A percentile compares a stretch with the other conserved stretches of the same genome.
Conservation (phyloP, 2,113 vertebrate genomes). For the Poecilia latipinna region DNA sequence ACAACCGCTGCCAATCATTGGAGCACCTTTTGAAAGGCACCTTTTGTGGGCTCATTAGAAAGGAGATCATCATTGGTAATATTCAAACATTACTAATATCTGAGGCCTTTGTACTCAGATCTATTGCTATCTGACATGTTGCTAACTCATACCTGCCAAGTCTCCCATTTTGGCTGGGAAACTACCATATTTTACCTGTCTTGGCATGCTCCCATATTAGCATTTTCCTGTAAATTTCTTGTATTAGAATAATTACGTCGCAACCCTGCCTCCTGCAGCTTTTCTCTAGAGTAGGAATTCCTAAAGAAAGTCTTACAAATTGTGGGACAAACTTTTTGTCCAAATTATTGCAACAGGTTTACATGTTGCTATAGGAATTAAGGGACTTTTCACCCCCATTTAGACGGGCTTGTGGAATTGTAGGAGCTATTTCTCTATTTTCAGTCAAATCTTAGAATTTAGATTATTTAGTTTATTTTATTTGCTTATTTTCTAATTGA, state of each 20-base stretch:
- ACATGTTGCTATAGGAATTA: neutral
- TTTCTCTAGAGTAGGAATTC: neutral
- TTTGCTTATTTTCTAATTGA: no score
- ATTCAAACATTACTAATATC: neutral
- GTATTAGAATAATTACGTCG: no score
- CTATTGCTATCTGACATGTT: neutral
- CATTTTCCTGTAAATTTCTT: no score
- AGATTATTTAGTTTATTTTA: no score
- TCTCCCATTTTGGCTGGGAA: no score
- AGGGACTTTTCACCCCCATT: neutral
- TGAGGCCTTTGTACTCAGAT: neutral
- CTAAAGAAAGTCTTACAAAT: neutral
- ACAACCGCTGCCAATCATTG: neutral
- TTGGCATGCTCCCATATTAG: no score
- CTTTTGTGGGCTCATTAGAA: neutral
- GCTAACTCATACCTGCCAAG: neutral
- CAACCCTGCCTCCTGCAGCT: neutral
- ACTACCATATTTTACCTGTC: no score
- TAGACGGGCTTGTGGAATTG: neutral
- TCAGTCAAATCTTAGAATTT: no score
- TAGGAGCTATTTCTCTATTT: no score
- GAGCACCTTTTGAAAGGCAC: constrained; percentile 1
- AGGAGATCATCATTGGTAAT: neutral
- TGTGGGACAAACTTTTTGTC: constrained; percentile 2
- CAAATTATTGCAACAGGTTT: neutral